Base-by-base conservation (phyloP, 92 coral and sea anemone species). In the Epizoanthus illoricatus region DNA sequence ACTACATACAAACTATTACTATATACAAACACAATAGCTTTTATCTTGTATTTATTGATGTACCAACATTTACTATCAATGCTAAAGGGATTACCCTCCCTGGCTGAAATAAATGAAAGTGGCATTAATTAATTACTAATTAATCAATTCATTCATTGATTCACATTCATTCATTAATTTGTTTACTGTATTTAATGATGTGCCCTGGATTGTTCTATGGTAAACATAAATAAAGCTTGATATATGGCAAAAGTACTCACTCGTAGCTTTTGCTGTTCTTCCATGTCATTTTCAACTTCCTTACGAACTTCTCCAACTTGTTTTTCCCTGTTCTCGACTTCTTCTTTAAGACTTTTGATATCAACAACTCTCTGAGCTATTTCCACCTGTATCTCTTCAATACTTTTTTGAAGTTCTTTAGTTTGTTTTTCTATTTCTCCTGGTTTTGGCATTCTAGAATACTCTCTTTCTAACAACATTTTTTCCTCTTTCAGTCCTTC, bases 391-490 rank as follows among this genome's bases (percentile, higher is more conserved):
- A 93, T 62, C 64, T 96, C 99, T 60, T 96, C 99, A 24, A 80
- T 81, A 69, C 93, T 88, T 80, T 96, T 96, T 66, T 90, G 90
- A 57, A 96, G 85, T 59, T 96, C 99, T 72, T 93, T 91, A 66
- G 86, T 87, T 74, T 94, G 98, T 80, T 93, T 93, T 74, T 96
- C 99, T 54, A 96, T 94, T 83, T 96, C 99, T 43, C 97, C 99
- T 63, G 98, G 91, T 80, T 96, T 96, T 3, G 99, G 99, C 98
- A 96, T 96, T 54, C 99, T 94, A 43, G 98, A 90, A 67, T 96
- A 96, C 80, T 96, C 99, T 49, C 94, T 93, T 72, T 96, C 97
- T 9, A 96, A 84, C 91, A 96, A 90, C 75, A 92, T 90, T 81
- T 88, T 93, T 76, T 96, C 99, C 73, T 96, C 99, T 75, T 89